Evolutionary conservation across 2,113 vertebrate species (phyloP).

Genomic region (Brienomyrus longianalis): DNA sequence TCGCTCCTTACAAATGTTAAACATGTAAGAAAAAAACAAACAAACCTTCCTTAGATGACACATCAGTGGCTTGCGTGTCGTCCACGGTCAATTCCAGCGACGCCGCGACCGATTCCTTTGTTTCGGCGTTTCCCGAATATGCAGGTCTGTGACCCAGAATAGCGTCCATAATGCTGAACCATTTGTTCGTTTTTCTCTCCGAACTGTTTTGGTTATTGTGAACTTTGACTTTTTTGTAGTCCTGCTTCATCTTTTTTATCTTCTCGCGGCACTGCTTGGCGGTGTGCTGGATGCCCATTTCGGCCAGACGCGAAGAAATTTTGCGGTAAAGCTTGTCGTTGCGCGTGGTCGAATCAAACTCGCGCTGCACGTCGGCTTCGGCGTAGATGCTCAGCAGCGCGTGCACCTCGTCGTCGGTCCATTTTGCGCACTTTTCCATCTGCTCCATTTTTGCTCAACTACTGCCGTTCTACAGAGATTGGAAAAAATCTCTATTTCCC

Average conservation of each 20-base stretch:
- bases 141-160: constrained; percentile 18
- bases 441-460: neutral
- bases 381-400: constrained; percentile 24
- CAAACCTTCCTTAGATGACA: neutral
- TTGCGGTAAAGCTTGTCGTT: constrained; percentile 25
- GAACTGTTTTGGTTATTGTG: constrained; percentile 11
- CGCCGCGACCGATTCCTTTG: neutral
- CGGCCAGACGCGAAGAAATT: constrained; percentile 1
- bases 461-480: neutral
- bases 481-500: neutral
- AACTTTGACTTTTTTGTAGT: constrained; percentile 32
- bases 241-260: constrained; percentile 39
- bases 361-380: constrained; percentile 20
- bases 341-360: constrained; percentile 6
- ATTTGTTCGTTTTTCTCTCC: constrained; percentile 13
- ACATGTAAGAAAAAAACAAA: neutral
- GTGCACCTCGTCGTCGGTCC: constrained; percentile 14
- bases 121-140: neutral
- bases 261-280: constrained; percentile 34
- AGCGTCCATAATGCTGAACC: constrained; percentile 27
- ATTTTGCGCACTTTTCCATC: neutral
- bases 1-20: neutral
- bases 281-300: constrained; percentile 23
- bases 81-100: neutral
- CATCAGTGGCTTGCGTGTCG: neutral